phyloP scores from a whole-genome alignment of 2,888 invertebrate species.

The Conistra vaccinii region DNA sequence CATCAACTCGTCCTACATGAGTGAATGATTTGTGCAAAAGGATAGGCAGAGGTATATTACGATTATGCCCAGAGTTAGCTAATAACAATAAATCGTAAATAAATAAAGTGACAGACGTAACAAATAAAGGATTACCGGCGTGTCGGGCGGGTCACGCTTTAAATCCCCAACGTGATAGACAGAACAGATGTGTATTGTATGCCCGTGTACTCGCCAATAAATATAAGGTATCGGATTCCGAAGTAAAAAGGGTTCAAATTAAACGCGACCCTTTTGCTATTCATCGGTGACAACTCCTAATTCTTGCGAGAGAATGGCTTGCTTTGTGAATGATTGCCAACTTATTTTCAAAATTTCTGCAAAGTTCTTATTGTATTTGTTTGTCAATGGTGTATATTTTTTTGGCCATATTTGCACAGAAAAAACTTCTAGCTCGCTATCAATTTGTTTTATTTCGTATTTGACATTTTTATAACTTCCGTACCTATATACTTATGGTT shows the following conservation, averaged over 20 bases:
- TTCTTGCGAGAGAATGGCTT: constrained; percentile 16
- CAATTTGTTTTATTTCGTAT: neutral
- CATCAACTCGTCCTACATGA: too few species aligned
- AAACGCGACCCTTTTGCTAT: constrained; percentile 31
- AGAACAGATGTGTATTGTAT: constrained; percentile 46
- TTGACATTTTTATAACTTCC: neutral
- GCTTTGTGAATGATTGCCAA: constrained; percentile 3
- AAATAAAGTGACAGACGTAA: constrained; percentile 46
- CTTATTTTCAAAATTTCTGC: constrained; percentile 1
- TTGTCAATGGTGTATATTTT: neutral
- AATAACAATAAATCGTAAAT: constrained; percentile 37
- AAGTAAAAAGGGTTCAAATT: constrained; percentile 37
- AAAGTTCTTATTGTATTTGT: neutral
- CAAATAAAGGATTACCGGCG: constrained; percentile 42
- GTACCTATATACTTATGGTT: too few species aligned
- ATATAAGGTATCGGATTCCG: constrained; percentile 36
- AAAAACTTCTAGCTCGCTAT: neutral
- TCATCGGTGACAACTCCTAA: constrained; percentile 40
- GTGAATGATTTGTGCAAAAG: constrained; percentile 22
- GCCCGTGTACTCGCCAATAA: constrained; percentile 23
- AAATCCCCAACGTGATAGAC: constrained; percentile 43
- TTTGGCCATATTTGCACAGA: neutral
- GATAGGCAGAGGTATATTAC: neutral
- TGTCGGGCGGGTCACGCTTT: constrained; percentile 26
- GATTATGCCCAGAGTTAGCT: neutral